Evolutionary conservation across 1,140 invertebrate species (phyloP).

Genomic region (Gryllus bimaculatus): DNA sequence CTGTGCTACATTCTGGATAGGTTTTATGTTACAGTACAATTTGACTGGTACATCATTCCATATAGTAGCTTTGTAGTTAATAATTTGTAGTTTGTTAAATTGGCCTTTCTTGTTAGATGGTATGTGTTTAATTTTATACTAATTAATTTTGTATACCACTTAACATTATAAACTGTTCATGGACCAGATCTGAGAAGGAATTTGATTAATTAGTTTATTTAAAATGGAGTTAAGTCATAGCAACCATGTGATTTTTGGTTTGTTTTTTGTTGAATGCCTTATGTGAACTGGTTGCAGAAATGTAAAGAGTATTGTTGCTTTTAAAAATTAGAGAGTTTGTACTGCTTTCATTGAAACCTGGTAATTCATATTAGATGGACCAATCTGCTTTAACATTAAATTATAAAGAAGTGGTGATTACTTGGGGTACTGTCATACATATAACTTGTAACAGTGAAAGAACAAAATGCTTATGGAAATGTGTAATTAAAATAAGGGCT

Average conservation of each 20-base stretch:
- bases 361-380: conserved; percentile 13
- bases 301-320: background rate
- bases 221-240: background rate
- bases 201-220: background rate
- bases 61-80: background rate
- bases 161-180: background rate
- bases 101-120: background rate
- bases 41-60: conserved; percentile 1
- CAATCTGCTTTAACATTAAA: conserved; percentile 6
- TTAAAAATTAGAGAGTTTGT: background rate
- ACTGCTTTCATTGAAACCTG: background rate
- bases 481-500: conserved; percentile 12
- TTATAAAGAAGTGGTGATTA: background rate
- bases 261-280: background rate
- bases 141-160: background rate
- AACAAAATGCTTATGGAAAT: conserved; percentile 7
- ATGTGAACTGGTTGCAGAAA: background rate
- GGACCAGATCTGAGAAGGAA: conserved; percentile 3
- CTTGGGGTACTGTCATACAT: conserved; percentile 11
- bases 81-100: background rate
- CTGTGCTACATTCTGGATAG: background rate
- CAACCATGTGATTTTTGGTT: background rate
- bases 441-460: conserved; percentile 10
- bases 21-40: background rate
- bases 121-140: background rate